Percentiles rank a stretch among this genome's conserved stretches.
Conservation (phyloP, 1,140 invertebrate genomes). For the Saccostrea echinata region DNA sequence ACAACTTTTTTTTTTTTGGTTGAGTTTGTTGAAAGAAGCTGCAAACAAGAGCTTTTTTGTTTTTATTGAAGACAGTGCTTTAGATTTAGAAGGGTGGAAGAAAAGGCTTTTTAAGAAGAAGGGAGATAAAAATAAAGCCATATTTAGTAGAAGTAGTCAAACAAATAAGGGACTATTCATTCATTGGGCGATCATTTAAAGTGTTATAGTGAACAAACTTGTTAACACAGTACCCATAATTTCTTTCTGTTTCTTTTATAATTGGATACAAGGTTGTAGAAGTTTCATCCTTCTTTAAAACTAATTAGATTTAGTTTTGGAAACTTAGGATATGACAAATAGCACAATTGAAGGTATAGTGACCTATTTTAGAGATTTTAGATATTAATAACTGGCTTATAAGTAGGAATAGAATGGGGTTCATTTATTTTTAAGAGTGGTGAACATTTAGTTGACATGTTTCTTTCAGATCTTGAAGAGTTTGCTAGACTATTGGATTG, state of each 20-base stretch:
- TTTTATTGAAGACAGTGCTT: neutral
- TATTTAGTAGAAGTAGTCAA: neutral
- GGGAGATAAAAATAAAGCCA: neutral
- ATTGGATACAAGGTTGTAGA: neutral
- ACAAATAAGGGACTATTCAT: neutral
- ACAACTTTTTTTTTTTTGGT: neutral
- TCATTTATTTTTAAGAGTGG: neutral
- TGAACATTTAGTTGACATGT: neutral
- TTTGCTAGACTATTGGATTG: conserved; percentile 44
- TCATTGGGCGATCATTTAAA: neutral
- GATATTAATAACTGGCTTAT: neutral
- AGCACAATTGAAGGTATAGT: neutral
- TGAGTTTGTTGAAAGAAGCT: neutral
- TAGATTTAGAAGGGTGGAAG: neutral
- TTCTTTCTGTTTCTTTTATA: neutral
- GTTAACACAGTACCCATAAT: neutral
- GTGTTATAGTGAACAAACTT: neutral
- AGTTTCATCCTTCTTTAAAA: neutral
- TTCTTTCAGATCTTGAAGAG: conserved; percentile 46
- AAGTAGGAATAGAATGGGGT: neutral
- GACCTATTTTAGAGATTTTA: neutral
- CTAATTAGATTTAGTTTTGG: neutral
- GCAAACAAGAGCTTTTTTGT: conserved; percentile 2
- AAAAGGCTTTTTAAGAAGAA: neutral
- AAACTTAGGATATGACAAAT: neutral